A percentile compares a stretch with the other conserved stretches of the same genome.
Evolutionary conservation across 2,113 vertebrate species (phyloP).

Genomic region (Silurus glanis): DNA sequence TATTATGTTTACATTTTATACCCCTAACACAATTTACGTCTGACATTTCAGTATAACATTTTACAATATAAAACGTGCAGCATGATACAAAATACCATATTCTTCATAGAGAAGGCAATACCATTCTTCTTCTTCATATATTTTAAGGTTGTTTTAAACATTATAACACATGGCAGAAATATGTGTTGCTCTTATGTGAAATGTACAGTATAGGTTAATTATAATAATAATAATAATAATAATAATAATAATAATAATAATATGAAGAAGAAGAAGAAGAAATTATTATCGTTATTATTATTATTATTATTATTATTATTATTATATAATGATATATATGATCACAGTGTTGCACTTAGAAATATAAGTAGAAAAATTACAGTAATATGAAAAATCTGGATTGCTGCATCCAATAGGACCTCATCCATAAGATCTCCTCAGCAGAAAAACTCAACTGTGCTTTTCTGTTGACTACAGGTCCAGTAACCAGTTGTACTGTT

Average conservation of each 20-base stretch:
- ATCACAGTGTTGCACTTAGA: background rate
- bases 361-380: too few species aligned
- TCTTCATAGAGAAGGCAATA: background rate
- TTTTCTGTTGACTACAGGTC: too few species aligned
- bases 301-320: too few species aligned
- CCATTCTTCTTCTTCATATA: background rate
- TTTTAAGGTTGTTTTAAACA: background rate
- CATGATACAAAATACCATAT: background rate
- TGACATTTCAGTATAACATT: background rate
- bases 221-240: too few species aligned
- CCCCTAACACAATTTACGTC: background rate
- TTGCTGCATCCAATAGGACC: too few species aligned
- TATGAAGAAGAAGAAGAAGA: too few species aligned
- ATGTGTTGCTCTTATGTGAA: background rate
- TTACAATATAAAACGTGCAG: background rate
- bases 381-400: too few species aligned
- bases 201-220: background rate
- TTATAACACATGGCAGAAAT: too few species aligned
- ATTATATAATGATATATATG: background rate
- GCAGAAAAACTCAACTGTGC: too few species aligned
- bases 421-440: too few species aligned
- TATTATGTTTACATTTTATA: background rate
- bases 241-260: too few species aligned
- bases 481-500: background rate
- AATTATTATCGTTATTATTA: too few species aligned